Conservation (phyloP, 2,113 vertebrate species). For the Heterotilapia buettikoferi region DNA sequence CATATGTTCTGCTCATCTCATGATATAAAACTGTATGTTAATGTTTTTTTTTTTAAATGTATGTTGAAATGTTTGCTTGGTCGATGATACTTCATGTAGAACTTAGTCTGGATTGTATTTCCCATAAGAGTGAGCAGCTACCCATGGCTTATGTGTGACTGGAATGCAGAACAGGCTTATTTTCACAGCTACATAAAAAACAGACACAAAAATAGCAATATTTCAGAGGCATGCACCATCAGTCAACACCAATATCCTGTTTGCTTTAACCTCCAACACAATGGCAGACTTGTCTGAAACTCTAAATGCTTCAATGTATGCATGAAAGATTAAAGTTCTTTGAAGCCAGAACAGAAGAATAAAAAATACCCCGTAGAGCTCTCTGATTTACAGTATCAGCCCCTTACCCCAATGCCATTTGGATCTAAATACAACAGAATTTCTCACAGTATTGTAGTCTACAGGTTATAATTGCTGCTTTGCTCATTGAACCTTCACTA, state of each 20-base stretch:
- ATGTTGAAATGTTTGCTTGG: not conserved
- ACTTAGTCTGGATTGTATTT: not conserved
- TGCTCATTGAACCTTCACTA: conserved; percentile 3
- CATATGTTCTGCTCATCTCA: not conserved
- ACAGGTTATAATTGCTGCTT: not conserved
- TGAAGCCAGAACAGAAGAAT: not conserved
- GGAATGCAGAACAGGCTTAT: not conserved
- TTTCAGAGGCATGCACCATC: not conserved
- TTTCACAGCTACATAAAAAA: not conserved
- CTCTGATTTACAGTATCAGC: not conserved
- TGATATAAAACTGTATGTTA: not conserved
- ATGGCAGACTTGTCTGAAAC: not conserved
- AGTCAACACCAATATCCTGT: not conserved
- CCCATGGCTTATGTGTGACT: not conserved
- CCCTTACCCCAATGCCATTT: not conserved
- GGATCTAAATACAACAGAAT: not conserved
- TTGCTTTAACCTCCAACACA: not conserved
- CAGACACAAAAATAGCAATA: not conserved
- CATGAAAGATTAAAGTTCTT: not conserved
- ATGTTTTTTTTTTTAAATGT: fast-evolving
- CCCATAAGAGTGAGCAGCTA: not conserved
- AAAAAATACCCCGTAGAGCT: not conserved
- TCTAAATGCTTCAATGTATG: not conserved
- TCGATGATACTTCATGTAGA: not conserved
- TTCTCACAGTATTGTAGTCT: not conserved